Base-by-base conservation (phyloP, 1,140 invertebrate genomes). In the Caenorhabditis remanei region DNA sequence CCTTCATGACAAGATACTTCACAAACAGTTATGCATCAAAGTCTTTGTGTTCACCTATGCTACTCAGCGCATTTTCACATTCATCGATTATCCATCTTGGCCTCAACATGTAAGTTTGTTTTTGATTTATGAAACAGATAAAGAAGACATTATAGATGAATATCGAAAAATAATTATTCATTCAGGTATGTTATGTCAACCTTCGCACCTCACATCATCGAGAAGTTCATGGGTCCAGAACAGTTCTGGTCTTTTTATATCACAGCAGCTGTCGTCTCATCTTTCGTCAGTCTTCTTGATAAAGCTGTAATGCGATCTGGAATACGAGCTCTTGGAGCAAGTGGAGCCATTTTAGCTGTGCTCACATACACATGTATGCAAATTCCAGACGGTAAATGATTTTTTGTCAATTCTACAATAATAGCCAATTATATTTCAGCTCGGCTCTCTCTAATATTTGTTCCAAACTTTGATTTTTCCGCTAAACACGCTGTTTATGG, bases 91-190 rank as follows among this genome's bases (percentile, higher is more conserved):
- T 97, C 65, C 98, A 99, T 94, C 94, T 99, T 75, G 95, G 95
- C 90, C 95, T 95, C 55, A 99, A 99, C 93, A 99, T 99, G 97
- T 98, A 96, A 94, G 97, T 98, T 32, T 93, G 99, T 32, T 95
- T 97, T 91, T 97, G 95, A 32, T 32, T 1, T 32, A 32, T 2
- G 24, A 48, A 75, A 75, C 14, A 13, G 24, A 16, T 53, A 71
- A 40, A 48, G 7, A 19, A 9, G 11, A 43, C 3, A 21, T 13
- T 71, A 24, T 79, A 32, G 2, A 32, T 65, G 24, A 24, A 32
- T 9, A 65, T 65, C 9, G 7, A 6, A 32, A 24, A 67, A 67
- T 2, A 11, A 43, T 9, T 14, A 3, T n/a, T 50, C 11, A 16
- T 32, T 84, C 55, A 84, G 82, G 82, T 84, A 88, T 32, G 87